phyloP scores from a whole-genome alignment of 1,140 invertebrate species.

The Drosophila sturtevanti region DNA sequence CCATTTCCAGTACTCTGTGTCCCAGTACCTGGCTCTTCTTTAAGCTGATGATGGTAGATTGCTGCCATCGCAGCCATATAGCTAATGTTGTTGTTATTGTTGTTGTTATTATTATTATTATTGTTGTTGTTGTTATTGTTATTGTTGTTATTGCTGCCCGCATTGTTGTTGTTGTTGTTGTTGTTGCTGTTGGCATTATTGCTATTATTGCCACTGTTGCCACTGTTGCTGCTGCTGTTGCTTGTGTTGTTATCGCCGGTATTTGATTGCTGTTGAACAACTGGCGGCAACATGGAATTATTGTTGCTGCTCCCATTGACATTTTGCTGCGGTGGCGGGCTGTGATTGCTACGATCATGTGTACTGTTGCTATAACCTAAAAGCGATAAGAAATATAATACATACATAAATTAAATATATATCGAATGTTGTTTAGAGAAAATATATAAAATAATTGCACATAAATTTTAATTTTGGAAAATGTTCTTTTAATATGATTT shows the following conservation, averaged over 20 bases:
- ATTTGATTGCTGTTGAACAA: slow-evolving; percentile 37
- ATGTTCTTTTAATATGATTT: too few species aligned
- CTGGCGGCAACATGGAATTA: slow-evolving; percentile 65
- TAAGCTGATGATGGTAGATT: slow-evolving; percentile 74
- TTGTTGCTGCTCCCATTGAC: slow-evolving; percentile 36
- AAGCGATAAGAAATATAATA: slow-evolving; percentile 9
- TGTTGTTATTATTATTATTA: slow-evolving; percentile 60
- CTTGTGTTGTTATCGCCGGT: slow-evolving; percentile 15
- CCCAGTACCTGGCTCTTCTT: slow-evolving; percentile 78
- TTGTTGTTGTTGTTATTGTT: slow-evolving; percentile 57
- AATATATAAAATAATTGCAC: neutral
- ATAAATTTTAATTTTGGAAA: too few species aligned
- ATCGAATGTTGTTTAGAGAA: neutral
- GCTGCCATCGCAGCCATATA: slow-evolving; percentile 71
- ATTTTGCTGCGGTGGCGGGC: slow-evolving; percentile 66
- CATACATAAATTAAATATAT: slow-evolving; percentile 5
- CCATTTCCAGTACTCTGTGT: slow-evolving; percentile 46
- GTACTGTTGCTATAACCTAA: slow-evolving; percentile 64
- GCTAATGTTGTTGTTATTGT: slow-evolving; percentile 70
- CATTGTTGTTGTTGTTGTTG: slow-evolving; percentile 50
- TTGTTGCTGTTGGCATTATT: slow-evolving; percentile 34
- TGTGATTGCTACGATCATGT: slow-evolving; percentile 64
- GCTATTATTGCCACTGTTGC: slow-evolving; percentile 29
- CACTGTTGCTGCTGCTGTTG: slow-evolving; percentile 41
- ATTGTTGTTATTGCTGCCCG: slow-evolving; percentile 62